These are phyloP conservation scores for Poecilia gillii DNA, from an alignment of 2,797 vertebrate species.

Conservation along the genomic window DNA sequence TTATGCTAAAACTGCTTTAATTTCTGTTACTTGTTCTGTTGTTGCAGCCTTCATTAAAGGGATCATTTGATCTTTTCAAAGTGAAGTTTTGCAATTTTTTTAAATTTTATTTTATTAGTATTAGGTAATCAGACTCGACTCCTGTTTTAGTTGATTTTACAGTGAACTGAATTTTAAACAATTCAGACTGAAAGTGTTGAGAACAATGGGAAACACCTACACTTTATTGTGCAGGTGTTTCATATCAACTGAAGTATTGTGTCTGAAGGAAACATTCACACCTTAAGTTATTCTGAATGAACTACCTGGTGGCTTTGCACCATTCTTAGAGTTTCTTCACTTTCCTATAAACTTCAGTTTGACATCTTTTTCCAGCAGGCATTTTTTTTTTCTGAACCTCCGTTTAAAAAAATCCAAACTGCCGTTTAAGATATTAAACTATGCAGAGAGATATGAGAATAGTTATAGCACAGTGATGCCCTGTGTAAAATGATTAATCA, in stretches of 20 bases:
- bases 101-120: neutral
- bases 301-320: neutral
- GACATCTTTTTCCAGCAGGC: neutral
- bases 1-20: neutral
- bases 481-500: constrained; percentile 56
- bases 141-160: neutral
- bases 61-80: neutral
- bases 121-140: neutral
- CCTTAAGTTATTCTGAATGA: neutral
- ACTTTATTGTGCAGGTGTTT: neutral
- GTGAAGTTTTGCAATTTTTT: neutral
- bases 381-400: neutral
- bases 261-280: neutral
- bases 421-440: neutral
- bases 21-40: neutral
- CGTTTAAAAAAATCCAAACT: neutral
- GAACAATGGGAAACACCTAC: neutral
- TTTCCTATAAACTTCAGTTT: neutral
- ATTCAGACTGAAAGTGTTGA: neutral
- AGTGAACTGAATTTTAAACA: neutral
- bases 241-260: neutral
- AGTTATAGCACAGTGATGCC: constrained; percentile 28
- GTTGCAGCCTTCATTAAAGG: neutral
- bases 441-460: constrained; percentile 15
- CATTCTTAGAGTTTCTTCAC: neutral